A percentile compares a stretch with the other conserved stretches of the same genome.
phyloP scores from a whole-genome alignment of 2,113 vertebrate genomes.

The Pygoscelis adeliae region DNA sequence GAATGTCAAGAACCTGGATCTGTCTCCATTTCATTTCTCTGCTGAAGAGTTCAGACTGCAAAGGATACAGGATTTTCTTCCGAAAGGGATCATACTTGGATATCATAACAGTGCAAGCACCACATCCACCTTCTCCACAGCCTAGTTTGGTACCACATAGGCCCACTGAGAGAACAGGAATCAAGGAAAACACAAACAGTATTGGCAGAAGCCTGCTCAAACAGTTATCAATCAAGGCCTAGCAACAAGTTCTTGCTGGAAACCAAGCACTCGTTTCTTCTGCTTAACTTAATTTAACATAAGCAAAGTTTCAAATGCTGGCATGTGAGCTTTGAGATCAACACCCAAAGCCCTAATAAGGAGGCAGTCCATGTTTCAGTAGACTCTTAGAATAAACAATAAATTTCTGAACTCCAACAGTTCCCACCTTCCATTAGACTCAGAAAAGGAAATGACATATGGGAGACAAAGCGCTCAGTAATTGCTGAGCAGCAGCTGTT shows the following conservation, averaged over 20 bases:
- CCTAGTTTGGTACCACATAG: slow-evolving; percentile 91
- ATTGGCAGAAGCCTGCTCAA: background rate
- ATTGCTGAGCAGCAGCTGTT: background rate
- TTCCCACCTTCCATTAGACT: background rate
- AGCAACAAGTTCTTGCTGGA: background rate
- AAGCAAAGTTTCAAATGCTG: background rate
- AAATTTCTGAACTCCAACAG: background rate
- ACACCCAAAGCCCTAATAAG: background rate
- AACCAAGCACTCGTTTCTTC: background rate
- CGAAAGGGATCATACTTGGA: slow-evolving; percentile 80
- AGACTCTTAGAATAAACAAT: background rate
- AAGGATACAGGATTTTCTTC: slow-evolving; percentile 90
- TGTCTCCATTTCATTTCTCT: background rate
- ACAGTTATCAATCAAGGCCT: background rate
- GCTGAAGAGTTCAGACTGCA: background rate
- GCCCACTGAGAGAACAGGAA: slow-evolving; percentile 77
- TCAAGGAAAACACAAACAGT: slow-evolving; percentile 66
- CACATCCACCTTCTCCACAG: slow-evolving; percentile 94
- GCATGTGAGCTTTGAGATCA: background rate
- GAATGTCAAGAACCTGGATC: background rate
- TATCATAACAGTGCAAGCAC: slow-evolving; percentile 94
- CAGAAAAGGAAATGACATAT: background rate
- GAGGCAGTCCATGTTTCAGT: background rate
- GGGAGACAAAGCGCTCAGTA: background rate
- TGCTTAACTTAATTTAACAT: background rate